phyloP scores from a whole-genome alignment of 2,888 invertebrate genomes.

The Sarcophaga carnaria region DNA sequence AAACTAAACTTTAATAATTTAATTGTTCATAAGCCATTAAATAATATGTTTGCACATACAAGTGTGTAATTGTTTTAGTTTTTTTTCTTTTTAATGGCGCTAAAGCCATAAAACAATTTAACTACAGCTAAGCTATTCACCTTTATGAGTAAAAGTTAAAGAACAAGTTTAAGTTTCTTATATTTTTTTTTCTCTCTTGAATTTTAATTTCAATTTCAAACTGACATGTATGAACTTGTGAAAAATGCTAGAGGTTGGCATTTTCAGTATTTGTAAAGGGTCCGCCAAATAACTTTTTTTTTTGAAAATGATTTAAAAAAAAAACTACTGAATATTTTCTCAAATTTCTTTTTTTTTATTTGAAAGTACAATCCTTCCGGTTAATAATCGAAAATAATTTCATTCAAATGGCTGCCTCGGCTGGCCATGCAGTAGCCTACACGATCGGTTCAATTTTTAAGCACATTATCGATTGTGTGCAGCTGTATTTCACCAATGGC shows the following conservation, averaged over 20 bases:
- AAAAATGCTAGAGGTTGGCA: background rate
- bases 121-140: constrained; percentile 34
- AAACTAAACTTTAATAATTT: background rate
- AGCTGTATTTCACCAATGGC: too few relatives aligned
- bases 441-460: too few relatives aligned
- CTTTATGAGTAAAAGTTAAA: constrained; percentile 24
- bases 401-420: too few relatives aligned
- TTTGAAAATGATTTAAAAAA: too few relatives aligned
- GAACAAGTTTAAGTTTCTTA: constrained; percentile 14
- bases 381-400: too few relatives aligned
- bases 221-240: background rate
- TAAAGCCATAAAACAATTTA: background rate
- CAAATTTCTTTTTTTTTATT: too few relatives aligned
- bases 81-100: constrained; percentile 12
- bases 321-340: too few relatives aligned
- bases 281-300: too few relatives aligned
- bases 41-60: background rate
- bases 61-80: background rate
- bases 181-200: background rate
- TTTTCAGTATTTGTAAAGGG: background rate
- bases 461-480: too few relatives aligned
- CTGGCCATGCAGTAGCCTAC: too few relatives aligned
- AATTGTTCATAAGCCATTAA: background rate
- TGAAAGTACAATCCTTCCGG: too few relatives aligned
- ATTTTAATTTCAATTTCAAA: background rate